Evolutionary conservation across 2,113 vertebrate species (phyloP), one percentile per base, ranked within the genome.

Genomic region (Cebidichthys violaceus): DNA sequence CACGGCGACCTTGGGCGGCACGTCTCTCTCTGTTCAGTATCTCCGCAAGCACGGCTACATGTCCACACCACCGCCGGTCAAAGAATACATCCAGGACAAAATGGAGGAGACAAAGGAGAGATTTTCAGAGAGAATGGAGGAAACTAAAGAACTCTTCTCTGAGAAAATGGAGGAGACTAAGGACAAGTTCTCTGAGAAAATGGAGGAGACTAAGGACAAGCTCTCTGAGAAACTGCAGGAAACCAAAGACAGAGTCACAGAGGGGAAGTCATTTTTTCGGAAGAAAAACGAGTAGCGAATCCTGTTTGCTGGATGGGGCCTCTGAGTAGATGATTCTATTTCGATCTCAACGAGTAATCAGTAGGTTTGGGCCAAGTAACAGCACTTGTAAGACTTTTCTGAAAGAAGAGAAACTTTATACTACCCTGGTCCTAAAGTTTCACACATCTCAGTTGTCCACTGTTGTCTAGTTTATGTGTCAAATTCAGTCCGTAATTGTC

Each of bases 241-340:
- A 94, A 99, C 98, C 90, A 99, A 99, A 97, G 97, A 96, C 86
- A 96, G 97, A 94, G 97, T 99, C 85, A 96, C 97, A 20, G 93
- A 94, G 52, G 24, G 91, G 3, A 92, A 94, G 75, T 6, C 90
- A 0, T 92, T 92, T 72, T 97, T 99, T 84, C 95, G 97, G 86
- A 99, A 98, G 93, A 97, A 98, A 88, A 92, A 94, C 5, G 96
- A 99, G 59, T 97, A 97, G 78, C 0, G 2, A 22, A 9, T 20
- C 17, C 39, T 2, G 18, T 52, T 70, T 29, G 33, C 45, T n/a
- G 73, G 60, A n/a, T 31, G 50, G 65, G 13, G 2, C 50, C 29
- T n/a, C 50, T 50, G 24, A 41, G 18, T 75, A 52, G 52, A 77
- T 65, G 5, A 67, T 81, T 37, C n/a, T 27, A 6, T 67, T 61